A percentile compares a stretch with the other conserved stretches of the same genome.
These are phyloP conservation scores for Furcifer pardalis DNA, from an alignment of 2,797 vertebrate species.

Conservation along the genomic window DNA sequence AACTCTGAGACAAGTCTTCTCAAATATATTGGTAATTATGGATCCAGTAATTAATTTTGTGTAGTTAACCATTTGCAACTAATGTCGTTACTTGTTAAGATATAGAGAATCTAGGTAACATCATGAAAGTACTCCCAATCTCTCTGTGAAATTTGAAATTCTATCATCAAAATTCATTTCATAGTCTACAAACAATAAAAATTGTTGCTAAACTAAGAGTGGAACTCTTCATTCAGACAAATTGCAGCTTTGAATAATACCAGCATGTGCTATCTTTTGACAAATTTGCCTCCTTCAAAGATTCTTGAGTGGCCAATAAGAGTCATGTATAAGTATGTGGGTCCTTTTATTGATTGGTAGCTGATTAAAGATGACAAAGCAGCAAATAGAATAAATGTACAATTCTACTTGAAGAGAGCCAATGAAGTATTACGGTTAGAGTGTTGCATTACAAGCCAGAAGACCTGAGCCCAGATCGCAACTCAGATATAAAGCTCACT, in stretches of 20 bases:
- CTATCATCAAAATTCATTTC: neutral
- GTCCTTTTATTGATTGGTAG: neutral
- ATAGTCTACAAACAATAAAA: neutral
- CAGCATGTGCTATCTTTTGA: neutral
- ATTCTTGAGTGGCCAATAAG: neutral
- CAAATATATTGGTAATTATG: slow-evolving; percentile 12
- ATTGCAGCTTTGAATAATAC: neutral
- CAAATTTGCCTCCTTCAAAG: neutral
- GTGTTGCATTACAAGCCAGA: too few relatives aligned
- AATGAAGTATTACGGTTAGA: too few relatives aligned
- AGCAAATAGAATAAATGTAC: neutral
- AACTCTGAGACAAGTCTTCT: neutral
- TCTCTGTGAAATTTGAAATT: neutral
- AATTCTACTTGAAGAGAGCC: neutral
- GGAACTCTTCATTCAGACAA: neutral
- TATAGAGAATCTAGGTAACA: neutral
- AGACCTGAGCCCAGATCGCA: too few relatives aligned
- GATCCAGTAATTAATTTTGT: neutral
- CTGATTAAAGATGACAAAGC: neutral
- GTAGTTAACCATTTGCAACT: neutral
- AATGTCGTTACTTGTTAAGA: neutral
- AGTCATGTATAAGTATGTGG: neutral
- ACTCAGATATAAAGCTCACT: too few relatives aligned
- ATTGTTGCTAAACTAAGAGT: neutral
- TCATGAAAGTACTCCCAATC: neutral